phyloP scores from a whole-genome alignment of 2,888 invertebrate genomes.

The Agrilus mali region DNA sequence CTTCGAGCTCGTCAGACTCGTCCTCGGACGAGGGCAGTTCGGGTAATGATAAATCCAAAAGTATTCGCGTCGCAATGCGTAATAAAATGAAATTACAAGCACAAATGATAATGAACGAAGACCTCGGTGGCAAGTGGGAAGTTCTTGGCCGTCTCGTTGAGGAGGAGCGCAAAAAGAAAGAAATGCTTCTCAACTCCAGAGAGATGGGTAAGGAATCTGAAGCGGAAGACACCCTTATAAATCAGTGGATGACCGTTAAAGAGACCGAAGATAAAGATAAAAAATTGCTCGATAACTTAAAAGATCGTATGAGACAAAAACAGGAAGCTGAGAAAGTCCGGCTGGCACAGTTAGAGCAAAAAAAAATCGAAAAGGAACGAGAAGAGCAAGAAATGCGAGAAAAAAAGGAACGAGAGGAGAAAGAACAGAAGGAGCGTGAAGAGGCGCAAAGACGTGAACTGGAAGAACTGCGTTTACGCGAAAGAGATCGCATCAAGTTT shows the following conservation, averaged over 20 bases:
- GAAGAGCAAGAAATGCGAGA: constrained; percentile 29
- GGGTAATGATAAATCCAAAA: constrained; percentile 39
- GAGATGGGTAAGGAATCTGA: constrained; percentile 18
- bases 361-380: constrained; percentile 29
- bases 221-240: constrained; percentile 29
- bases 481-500: constrained; percentile 27
- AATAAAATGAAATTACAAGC: constrained; percentile 41
- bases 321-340: constrained; percentile 35
- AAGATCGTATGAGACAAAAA: constrained; percentile 40
- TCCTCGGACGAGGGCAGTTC: constrained; percentile 33
- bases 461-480: constrained; percentile 27
- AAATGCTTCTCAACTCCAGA: constrained; percentile 6
- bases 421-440: constrained; percentile 22
- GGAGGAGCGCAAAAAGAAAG: constrained; percentile 34
- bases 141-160: constrained; percentile 36
- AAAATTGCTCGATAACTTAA: constrained; percentile 36
- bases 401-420: constrained; percentile 28
- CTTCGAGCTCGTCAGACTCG: constrained; percentile 30
- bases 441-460: constrained; percentile 24
- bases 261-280: constrained; percentile 34
- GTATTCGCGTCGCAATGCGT: constrained; percentile 53
- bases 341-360: constrained; percentile 26
- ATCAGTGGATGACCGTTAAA: constrained; percentile 40
- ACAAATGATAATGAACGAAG: constrained; percentile 35
- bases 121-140: constrained; percentile 32